Conservation (phyloP, 1,140 invertebrate species). For the Drosophila arawakana region DNA sequence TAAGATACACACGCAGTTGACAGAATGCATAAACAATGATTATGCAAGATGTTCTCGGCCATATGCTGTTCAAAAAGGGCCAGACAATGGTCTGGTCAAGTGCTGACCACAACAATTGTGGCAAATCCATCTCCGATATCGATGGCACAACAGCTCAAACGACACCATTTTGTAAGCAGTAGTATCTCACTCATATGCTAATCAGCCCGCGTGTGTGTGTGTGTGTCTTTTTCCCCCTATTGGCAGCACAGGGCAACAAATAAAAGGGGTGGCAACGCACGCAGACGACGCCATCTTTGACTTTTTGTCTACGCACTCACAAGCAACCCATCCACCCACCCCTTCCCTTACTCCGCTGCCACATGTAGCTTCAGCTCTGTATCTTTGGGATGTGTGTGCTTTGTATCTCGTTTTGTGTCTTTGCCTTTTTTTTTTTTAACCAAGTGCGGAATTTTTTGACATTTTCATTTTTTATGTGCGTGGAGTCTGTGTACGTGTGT, state of each 20-base stretch:
- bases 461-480: constrained; percentile 64
- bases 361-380: constrained; percentile 21
- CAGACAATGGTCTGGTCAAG: constrained; percentile 50
- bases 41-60: constrained; percentile 46
- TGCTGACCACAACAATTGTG: constrained; percentile 48
- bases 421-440: constrained; percentile 52
- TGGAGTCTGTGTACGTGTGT: constrained; percentile 11
- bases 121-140: constrained; percentile 23
- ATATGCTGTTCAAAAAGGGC: constrained; percentile 22
- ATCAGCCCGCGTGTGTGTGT: constrained; percentile 21
- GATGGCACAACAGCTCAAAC: constrained; percentile 8
- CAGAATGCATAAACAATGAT: constrained; percentile 39
- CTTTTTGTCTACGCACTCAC: constrained; percentile 7
- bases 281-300: constrained; percentile 51
- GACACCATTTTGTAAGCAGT: constrained; percentile 41
- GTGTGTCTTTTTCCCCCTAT: constrained; percentile 8
- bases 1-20: constrained; percentile 26
- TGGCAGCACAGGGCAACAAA: constrained; percentile 12
- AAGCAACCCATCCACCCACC: not conserved
- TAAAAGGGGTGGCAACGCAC: constrained; percentile 45
- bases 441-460: constrained; percentile 58
- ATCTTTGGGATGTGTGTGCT: constrained; percentile 26
- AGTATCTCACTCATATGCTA: constrained; percentile 32
- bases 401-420: constrained; percentile 41
- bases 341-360: not conserved